Evolutionary conservation across 2,888 invertebrate genomes (phyloP).

Genomic region (Biston stratarius): DNA sequence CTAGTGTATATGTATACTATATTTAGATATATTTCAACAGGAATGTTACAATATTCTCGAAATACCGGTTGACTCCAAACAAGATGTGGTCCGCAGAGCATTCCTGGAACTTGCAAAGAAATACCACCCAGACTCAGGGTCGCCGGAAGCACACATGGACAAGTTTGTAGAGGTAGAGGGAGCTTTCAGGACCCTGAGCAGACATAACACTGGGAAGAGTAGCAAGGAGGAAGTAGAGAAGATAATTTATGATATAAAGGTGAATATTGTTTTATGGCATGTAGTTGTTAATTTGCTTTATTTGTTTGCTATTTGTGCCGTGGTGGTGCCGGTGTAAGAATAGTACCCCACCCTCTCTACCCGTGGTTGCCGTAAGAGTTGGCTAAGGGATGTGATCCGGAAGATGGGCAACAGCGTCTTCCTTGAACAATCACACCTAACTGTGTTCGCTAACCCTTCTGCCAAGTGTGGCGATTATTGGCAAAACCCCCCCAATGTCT

Average conservation of each 20-base stretch:
- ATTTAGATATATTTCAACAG: slow-evolving; percentile 70
- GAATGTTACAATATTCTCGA: slow-evolving; percentile 89
- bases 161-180: slow-evolving; percentile 92
- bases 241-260: slow-evolving; percentile 88
- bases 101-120: slow-evolving; percentile 92
- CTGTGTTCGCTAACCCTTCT: too few relatives aligned
- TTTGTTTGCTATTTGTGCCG: background rate
- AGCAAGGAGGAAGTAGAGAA: slow-evolving; percentile 84
- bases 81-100: slow-evolving; percentile 90
- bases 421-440: too few relatives aligned
- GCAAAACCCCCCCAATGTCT: too few relatives aligned
- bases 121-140: slow-evolving; percentile 94
- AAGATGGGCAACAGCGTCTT: too few relatives aligned
- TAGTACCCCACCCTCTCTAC: too few relatives aligned
- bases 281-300: background rate
- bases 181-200: slow-evolving; percentile 90
- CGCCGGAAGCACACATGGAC: slow-evolving; percentile 89
- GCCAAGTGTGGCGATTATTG: too few relatives aligned
- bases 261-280: slow-evolving; percentile 52
- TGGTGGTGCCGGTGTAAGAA: too few relatives aligned
- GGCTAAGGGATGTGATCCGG: too few relatives aligned
- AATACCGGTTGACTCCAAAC: slow-evolving; percentile 89
- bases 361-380: too few relatives aligned
- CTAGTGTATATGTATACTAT: background rate
- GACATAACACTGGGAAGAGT: slow-evolving; percentile 85